phyloP scores from a whole-genome alignment of 30 jellyfish, hydroid and myxozoan genomes.

The Catostylus mosaicus region DNA sequence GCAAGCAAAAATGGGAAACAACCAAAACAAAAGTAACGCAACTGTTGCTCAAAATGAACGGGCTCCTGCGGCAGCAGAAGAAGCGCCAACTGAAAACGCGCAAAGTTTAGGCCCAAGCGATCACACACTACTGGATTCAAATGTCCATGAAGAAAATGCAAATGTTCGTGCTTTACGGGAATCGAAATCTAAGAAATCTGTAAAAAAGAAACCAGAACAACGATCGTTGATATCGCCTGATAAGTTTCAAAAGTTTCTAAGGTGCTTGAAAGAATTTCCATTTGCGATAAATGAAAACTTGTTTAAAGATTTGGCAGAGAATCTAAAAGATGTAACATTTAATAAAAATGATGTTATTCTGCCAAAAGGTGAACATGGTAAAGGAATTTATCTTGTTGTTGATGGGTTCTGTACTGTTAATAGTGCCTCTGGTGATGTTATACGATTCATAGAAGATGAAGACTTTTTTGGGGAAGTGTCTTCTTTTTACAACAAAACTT shows the following conservation, averaged over 20 bases:
- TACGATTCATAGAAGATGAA: constrained; percentile 41
- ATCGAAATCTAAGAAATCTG: neutral
- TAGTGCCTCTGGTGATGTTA: constrained; percentile 18
- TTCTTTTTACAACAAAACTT: constrained; percentile 42
- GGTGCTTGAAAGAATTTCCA: constrained; percentile 52
- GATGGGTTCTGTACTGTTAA: constrained; percentile 55
- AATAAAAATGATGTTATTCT: constrained; percentile 27
- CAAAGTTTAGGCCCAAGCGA: neutral
- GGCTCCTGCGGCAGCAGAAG: neutral
- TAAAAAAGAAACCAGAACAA: neutral
- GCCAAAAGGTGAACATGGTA: constrained; percentile 39
- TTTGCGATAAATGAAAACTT: constrained; percentile 52
- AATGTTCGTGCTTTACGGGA: neutral
- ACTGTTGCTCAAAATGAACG: neutral
- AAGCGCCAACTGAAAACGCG: neutral
- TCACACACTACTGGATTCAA: too few relatives aligned
- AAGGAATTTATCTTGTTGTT: constrained; percentile 69
- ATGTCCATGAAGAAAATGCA: neutral
- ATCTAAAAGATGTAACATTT: constrained; percentile 34
- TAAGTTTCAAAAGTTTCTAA: constrained; percentile 36
- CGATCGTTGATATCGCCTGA: constrained; percentile 24
- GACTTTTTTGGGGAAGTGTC: constrained; percentile 81
- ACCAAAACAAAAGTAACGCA: neutral
- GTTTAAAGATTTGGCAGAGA: constrained; percentile 30
- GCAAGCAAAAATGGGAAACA: constrained; percentile 12